Conservation (phyloP, 2,113 vertebrate species). For the Thryonomys swinderianus region DNA sequence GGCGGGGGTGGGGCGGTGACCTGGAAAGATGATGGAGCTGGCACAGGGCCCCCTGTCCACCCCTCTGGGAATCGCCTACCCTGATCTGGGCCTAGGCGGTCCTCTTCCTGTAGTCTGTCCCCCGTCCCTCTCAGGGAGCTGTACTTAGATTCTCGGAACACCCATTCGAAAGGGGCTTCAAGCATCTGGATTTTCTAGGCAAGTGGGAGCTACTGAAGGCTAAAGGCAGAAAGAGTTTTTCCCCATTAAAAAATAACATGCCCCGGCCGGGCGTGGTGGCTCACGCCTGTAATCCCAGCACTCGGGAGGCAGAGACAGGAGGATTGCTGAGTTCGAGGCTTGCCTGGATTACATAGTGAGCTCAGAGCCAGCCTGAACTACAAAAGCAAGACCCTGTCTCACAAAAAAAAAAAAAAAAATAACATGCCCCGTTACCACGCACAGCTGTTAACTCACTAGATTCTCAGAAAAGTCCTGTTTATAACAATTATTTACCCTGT, state of each 20-base stretch:
- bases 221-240: slow-evolving; percentile 10
- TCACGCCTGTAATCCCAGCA: no score
- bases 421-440: not conserved
- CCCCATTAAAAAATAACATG: not conserved
- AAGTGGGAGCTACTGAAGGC: not conserved
- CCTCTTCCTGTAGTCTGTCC: not conserved
- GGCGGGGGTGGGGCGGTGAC: not conserved
- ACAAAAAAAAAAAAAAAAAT: no score
- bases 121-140: not conserved
- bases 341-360: no score
- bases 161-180: not conserved
- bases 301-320: no score
- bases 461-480: not conserved
- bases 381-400: no score
- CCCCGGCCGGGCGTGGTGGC: no score
- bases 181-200: not conserved
- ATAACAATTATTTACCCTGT: not conserved
- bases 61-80: not conserved
- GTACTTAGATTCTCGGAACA: not conserved
- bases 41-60: not conserved
- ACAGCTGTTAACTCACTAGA: not conserved
- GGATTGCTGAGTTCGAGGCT: no score
- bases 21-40: not conserved
- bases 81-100: not conserved
- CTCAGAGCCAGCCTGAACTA: no score